Percentiles rank a stretch among this genome's conserved stretches.
Evolutionary conservation across 2,113 vertebrate species (phyloP).

Genomic region (Plecturocebus donacophilus): DNA sequence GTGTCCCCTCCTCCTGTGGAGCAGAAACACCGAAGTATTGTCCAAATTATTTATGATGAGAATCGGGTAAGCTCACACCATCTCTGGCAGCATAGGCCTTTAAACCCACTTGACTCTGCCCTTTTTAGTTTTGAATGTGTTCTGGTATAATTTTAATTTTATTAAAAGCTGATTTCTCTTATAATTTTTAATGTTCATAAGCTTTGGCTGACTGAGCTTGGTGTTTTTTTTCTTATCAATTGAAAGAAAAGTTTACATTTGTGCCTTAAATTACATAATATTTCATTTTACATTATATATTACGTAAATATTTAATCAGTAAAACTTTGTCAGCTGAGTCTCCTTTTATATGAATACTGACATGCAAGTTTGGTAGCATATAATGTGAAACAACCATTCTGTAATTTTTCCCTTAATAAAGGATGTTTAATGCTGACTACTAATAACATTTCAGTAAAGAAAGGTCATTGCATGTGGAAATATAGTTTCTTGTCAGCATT

Average conservation of each 20-base stretch:
- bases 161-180: not conserved
- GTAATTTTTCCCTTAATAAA: not conserved
- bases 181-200: constrained; percentile 26
- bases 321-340: constrained; percentile 16
- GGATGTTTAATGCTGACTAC: not conserved
- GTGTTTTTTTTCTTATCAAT: not conserved
- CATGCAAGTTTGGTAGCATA: not conserved
- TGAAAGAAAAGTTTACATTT: constrained; percentile 4
- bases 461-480: not conserved
- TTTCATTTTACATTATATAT: constrained; percentile 18
- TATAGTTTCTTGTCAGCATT: constrained; percentile 14
- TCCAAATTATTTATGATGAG: constrained; percentile 99
- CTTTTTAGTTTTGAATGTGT: not conserved
- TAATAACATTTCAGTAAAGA: not conserved
- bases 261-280: constrained; percentile 1
- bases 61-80: constrained; percentile 90
- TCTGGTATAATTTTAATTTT: not conserved
- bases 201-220: not conserved
- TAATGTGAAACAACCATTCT: constrained; percentile 30
- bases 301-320: constrained; percentile 10
- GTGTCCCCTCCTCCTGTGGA: constrained; percentile 98
- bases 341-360: not conserved
- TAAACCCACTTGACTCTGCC: not conserved
- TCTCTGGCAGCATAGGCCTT: not conserved
- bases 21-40: constrained; percentile 99